Evolutionary conservation across 2,797 vertebrate species (phyloP), one percentile per base, ranked within the genome.

Genomic region (Pelodytes ibericus): DNA sequence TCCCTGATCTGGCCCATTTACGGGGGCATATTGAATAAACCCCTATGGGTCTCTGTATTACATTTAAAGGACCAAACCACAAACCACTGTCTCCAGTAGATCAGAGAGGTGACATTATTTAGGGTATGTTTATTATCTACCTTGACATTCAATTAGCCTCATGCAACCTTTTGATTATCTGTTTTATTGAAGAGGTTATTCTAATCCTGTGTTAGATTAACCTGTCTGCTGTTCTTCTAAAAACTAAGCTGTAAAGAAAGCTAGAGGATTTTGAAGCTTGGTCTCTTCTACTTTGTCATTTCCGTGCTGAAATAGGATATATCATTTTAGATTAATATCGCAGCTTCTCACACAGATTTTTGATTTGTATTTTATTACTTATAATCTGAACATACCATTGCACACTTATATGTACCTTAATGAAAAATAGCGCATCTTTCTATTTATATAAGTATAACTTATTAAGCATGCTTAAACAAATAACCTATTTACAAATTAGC

Each of bases 171-270:
- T 65, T 44, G 36, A 47, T 44, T 25, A 44, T 65, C 36, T 65
- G 10, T 65, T n/a, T 65, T 65, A 65, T 47, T 47, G 62, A 26
- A 15, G n/a, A 16, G 24, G 36, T 47, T 44, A 44, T 65, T 65
- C 39, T 27, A 65, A 65, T 65, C 62, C 24, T 10, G 31, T 65
- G 62, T 47, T 47, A 65, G 5, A 65, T 65, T 65, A 65, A 47
- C 36, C 36, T 24, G 26, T 20, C 22, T 65, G 62, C 25, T 65
- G 36, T 65, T 44, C 39, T 65, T 47, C 20, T 53, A 53, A 44
- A 10, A 15, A 26, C 62, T 47, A 65, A 13, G 13, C 62, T 65
- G 22, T 24, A 63, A 22, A 63, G 60, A 63, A 63, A 31, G 24
- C n/a, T 36, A 30, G 60, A 30, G 60, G n/a, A 20, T 36, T 63